Percentiles rank a stretch among this genome's conserved stretches.
Conservation (phyloP, 2,113 vertebrate genomes). For the Arenaria interpres region DNA sequence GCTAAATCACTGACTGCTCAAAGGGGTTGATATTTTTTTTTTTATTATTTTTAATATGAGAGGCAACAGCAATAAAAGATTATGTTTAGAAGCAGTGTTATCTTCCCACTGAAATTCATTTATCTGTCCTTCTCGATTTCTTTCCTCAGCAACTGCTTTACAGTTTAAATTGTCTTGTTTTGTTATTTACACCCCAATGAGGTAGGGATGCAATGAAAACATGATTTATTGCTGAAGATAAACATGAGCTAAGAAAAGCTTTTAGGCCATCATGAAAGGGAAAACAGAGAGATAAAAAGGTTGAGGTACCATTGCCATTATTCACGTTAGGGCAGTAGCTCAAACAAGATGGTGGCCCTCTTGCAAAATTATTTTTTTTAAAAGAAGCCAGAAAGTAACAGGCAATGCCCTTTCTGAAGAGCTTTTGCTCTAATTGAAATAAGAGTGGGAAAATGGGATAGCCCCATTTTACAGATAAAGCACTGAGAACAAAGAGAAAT, state of each 20-base stretch:
- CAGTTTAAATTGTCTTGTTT: slow-evolving; percentile 10
- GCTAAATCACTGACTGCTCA: neutral
- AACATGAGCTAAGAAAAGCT: neutral
- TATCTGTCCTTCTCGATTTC: neutral
- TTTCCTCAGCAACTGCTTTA: neutral
- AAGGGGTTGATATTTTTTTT: neutral
- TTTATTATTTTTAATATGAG: neutral
- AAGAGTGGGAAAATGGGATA: neutral
- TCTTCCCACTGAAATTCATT: neutral
- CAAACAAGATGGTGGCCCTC: neutral
- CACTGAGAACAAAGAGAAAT: slow-evolving; percentile 1
- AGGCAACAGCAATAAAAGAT: neutral
- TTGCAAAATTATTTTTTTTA: neutral
- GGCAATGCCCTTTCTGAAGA: neutral
- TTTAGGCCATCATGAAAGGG: neutral
- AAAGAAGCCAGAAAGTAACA: neutral
- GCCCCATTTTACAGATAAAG: neutral
- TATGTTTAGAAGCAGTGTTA: neutral
- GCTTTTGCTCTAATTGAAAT: neutral
- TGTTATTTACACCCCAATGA: slow-evolving; percentile 5
- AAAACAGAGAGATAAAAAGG: neutral
- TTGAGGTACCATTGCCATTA: neutral
- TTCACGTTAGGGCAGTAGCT: neutral
- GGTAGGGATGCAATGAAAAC: neutral
- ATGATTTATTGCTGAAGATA: slow-evolving; percentile 21